These are phyloP conservation scores for Myopa tessellatipennis DNA, from an alignment of 2,888 invertebrate species.

Conservation along the genomic window DNA sequence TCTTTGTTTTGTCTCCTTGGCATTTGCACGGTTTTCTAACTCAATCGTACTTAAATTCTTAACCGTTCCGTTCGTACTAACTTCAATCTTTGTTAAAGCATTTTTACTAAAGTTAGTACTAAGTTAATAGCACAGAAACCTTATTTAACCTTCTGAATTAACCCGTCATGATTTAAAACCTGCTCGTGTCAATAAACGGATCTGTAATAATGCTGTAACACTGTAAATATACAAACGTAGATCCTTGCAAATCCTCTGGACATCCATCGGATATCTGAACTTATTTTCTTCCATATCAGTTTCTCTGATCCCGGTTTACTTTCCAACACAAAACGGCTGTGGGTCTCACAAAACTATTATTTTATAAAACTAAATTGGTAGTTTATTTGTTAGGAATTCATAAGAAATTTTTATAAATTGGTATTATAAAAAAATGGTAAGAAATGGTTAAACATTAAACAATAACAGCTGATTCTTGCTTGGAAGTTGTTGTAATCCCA, in stretches of 20 bases:
- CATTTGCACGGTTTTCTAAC: not conserved
- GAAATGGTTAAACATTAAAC: not conserved
- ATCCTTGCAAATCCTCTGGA: too few relatives aligned
- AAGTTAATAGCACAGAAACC: too few relatives aligned
- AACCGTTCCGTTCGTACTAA: too few relatives aligned
- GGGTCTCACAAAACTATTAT: conserved; percentile 62
- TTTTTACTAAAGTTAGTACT: too few relatives aligned
- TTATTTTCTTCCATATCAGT: conserved; percentile 39
- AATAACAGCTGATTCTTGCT: conserved; percentile 43
- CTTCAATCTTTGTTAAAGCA: too few relatives aligned
- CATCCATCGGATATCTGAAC: conserved; percentile 26
- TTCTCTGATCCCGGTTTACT: conserved; percentile 16
- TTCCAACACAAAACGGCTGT: conserved; percentile 55
- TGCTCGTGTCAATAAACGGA: too few relatives aligned
- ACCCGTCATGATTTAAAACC: too few relatives aligned
- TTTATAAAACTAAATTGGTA: conserved; percentile 41
- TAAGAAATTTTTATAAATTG: not conserved
- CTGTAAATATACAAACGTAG: too few relatives aligned
- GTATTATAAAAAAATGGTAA: not conserved
- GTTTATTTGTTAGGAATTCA: conserved; percentile 17
- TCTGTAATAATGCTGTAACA: too few relatives aligned
- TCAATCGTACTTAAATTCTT: not conserved
- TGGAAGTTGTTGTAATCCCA: conserved; percentile 48
- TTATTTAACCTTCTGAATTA: too few relatives aligned
- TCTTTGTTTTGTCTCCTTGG: not conserved